These are phyloP conservation scores for Cirrhinus mrigala DNA, from an alignment of 2,797 vertebrate genomes.

Conservation along the genomic window DNA sequence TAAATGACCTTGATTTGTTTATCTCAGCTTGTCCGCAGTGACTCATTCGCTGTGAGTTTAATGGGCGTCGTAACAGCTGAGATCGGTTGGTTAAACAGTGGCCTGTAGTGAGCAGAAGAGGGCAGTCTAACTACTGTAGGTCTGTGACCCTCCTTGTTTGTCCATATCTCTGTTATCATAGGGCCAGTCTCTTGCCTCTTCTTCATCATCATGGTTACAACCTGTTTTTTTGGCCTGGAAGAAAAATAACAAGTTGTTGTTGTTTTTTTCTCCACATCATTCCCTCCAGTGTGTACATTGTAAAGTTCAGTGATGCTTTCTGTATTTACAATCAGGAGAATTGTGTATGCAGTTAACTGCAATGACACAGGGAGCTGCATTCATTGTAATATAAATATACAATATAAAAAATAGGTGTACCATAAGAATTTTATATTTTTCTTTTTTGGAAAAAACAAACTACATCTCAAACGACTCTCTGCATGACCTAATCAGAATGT, in stretches of 20 bases:
- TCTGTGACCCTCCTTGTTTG: constrained; percentile 38
- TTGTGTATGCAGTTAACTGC: constrained; percentile 20
- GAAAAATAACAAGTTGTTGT: not conserved
- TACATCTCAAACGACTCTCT: constrained; percentile 44
- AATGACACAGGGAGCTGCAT: constrained; percentile 19
- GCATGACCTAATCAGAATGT: constrained; percentile 54
- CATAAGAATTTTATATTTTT: constrained; percentile 43
- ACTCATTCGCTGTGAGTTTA: constrained; percentile 39
- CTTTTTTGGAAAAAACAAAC: constrained; percentile 28
- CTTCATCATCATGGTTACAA: constrained; percentile 1
- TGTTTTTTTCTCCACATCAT: not conserved
- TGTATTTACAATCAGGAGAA: constrained; percentile 40
- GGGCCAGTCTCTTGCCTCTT: constrained; percentile 11
- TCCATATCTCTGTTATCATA: constrained; percentile 31
- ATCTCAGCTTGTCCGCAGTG: constrained; percentile 32
- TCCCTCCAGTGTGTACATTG: constrained; percentile 48
- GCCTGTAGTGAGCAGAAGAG: constrained; percentile 24
- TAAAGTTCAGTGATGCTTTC: constrained; percentile 38
- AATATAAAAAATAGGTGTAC: constrained; percentile 46
- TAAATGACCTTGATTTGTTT: constrained; percentile 31
- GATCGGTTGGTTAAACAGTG: constrained; percentile 17
- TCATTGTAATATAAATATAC: constrained; percentile 29
- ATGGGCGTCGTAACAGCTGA: constrained; percentile 34
- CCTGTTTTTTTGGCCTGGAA: constrained; percentile 2
- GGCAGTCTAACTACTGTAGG: constrained; percentile 18